Percentiles rank a stretch among this genome's conserved stretches.
Evolutionary conservation across 2,113 vertebrate genomes (phyloP).

Genomic region (Coturnix japonica): DNA sequence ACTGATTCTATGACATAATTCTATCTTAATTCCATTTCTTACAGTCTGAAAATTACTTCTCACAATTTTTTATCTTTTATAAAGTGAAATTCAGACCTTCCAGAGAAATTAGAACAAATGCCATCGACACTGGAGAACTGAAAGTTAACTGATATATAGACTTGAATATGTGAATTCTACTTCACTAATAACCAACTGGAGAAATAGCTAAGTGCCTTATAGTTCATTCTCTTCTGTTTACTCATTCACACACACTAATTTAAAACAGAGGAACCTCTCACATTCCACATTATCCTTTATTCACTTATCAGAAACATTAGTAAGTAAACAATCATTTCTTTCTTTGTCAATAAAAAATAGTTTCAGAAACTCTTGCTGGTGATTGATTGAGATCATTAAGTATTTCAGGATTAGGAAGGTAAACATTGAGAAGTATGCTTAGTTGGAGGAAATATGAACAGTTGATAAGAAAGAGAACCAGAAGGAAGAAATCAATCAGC

Average conservation of each 20-base stretch:
- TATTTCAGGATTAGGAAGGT: not conserved
- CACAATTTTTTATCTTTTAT: not conserved
- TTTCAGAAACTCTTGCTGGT: not conserved
- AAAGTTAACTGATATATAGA: not conserved
- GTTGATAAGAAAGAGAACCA: not conserved
- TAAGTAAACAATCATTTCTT: not conserved
- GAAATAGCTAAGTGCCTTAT: fast-evolving
- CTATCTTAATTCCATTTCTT: too few species aligned
- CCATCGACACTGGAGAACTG: not conserved
- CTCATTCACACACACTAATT: not conserved
- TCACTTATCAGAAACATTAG: not conserved
- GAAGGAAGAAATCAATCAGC: not conserved
- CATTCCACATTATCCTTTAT: not conserved
- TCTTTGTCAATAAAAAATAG: not conserved
- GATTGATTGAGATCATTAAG: not conserved
- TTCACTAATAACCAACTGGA: not conserved
- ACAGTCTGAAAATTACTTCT: not conserved
- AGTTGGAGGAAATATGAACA: not conserved
- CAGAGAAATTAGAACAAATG: not conserved
- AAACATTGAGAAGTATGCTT: not conserved
- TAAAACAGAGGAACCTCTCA: not conserved
- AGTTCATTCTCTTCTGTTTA: not conserved
- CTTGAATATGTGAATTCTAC: not conserved
- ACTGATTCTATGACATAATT: not conserved
- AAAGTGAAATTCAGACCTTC: not conserved